phyloP scores from a whole-genome alignment of 2,797 vertebrate species.

The Geotrypetes seraphini region DNA sequence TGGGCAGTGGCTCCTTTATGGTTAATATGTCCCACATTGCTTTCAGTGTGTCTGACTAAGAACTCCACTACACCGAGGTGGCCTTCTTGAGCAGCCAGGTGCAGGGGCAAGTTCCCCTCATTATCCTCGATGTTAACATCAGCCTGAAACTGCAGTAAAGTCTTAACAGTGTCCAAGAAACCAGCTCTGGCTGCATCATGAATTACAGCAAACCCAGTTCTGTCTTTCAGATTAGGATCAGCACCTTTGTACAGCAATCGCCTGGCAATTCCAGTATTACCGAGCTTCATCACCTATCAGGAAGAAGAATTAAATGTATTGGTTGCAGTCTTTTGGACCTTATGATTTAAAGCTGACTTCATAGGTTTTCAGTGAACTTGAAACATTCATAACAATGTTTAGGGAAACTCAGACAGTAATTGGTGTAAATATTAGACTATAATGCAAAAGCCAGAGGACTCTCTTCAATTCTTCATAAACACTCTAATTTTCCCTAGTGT shows the following conservation, averaged over 20 bases:
- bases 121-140: constrained; percentile 68
- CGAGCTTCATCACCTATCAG: constrained; percentile 73
- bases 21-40: constrained; percentile 54
- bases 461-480: too few species aligned
- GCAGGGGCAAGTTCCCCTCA: constrained; percentile 78
- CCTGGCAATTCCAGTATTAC: constrained; percentile 53
- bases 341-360: too few species aligned
- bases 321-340: too few species aligned
- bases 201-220: constrained; percentile 62
- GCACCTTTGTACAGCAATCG: constrained; percentile 62
- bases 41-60: constrained; percentile 50
- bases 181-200: constrained; percentile 86
- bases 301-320: too few species aligned
- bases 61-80: constrained; percentile 62
- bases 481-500: too few species aligned
- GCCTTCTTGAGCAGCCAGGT: constrained; percentile 76
- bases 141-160: constrained; percentile 61
- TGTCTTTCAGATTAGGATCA: constrained; percentile 67
- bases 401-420: too few species aligned
- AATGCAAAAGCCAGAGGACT: too few species aligned
- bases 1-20: constrained; percentile 55
- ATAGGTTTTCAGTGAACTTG: too few species aligned
- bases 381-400: too few species aligned
- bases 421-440: too few species aligned
- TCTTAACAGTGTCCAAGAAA: constrained; percentile 67